A percentile compares a stretch with the other conserved stretches of the same genome.
phyloP scores from a whole-genome alignment of 2,888 invertebrate species.

The Chorisops tibialis region DNA sequence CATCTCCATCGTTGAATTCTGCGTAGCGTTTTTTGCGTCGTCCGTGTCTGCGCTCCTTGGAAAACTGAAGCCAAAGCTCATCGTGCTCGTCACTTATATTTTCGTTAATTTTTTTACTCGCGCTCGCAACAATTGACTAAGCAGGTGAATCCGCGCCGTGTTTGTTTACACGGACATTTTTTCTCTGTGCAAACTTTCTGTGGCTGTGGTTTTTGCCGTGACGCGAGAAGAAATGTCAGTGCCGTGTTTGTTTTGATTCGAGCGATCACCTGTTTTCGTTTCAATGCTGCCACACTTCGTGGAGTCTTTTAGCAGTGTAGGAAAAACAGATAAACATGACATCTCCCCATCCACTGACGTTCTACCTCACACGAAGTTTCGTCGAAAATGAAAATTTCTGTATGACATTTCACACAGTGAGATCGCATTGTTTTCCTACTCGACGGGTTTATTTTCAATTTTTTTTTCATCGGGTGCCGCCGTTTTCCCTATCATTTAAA shows the following conservation, averaged over 20 bases:
- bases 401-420: conserved; percentile 14
- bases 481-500: too few species aligned
- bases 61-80: conserved; percentile 6
- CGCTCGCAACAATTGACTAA: background rate
- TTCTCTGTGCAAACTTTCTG: too few species aligned
- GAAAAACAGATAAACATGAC: conserved; percentile 15
- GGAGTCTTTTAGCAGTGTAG: background rate
- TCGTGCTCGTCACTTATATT: background rate
- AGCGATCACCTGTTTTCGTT: background rate
- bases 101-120: background rate
- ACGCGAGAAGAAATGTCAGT: background rate
- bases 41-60: background rate
- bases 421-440: background rate
- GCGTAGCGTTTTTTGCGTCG: background rate
- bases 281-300: background rate
- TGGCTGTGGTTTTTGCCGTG: background rate
- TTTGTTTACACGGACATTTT: conserved; percentile 1
- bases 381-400: background rate
- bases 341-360: conserved; percentile 2
- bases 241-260: conserved; percentile 9
- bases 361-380: background rate
- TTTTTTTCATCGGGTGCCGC: too few species aligned
- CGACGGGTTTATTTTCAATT: background rate
- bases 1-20: background rate
- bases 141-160: too few species aligned